Conservation (phyloP, 2,797 vertebrate species). For the Danio aesculapii region DNA sequence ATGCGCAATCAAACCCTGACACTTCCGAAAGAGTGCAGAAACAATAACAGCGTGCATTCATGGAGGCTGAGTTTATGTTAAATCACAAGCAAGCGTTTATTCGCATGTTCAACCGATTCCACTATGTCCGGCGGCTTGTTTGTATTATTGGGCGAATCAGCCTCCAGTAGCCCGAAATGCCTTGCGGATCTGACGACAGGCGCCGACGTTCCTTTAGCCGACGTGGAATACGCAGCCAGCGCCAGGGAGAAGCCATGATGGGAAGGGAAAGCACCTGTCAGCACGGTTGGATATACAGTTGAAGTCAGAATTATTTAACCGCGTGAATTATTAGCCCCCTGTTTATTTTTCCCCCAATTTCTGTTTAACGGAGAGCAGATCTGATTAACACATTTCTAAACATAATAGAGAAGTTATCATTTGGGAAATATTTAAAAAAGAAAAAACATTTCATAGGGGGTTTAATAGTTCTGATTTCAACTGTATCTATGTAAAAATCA, state of each 20-base stretch:
- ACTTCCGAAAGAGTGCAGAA: conserved; percentile 22
- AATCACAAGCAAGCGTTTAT: neutral
- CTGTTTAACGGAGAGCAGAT: no score
- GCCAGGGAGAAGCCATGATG: conserved; percentile 44
- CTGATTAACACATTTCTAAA: no score
- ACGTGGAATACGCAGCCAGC: conserved; percentile 22
- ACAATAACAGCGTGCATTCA: conserved; percentile 39
- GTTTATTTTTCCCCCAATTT: no score
- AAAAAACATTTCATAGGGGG: no score
- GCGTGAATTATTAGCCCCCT: no score
- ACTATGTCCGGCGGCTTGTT: conserved; percentile 56
- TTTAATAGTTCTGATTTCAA: no score
- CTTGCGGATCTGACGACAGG: conserved; percentile 76
- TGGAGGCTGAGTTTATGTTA: neutral
- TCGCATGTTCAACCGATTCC: conserved; percentile 27
- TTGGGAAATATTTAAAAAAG: no score
- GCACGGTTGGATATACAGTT: neutral
- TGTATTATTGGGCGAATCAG: conserved; percentile 65
- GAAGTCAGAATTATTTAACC: no score
- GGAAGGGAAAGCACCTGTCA: conserved; percentile 47
- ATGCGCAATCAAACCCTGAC: conserved; percentile 54
- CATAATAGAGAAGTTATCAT: no score
- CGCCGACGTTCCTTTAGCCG: conserved; percentile 53
- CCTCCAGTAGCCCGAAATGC: conserved; percentile 60
- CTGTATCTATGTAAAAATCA: neutral